Percentiles rank a stretch among this genome's conserved stretches.
phyloP scores from a whole-genome alignment of 2,797 vertebrate genomes.

The Sciaenops ocellatus region DNA sequence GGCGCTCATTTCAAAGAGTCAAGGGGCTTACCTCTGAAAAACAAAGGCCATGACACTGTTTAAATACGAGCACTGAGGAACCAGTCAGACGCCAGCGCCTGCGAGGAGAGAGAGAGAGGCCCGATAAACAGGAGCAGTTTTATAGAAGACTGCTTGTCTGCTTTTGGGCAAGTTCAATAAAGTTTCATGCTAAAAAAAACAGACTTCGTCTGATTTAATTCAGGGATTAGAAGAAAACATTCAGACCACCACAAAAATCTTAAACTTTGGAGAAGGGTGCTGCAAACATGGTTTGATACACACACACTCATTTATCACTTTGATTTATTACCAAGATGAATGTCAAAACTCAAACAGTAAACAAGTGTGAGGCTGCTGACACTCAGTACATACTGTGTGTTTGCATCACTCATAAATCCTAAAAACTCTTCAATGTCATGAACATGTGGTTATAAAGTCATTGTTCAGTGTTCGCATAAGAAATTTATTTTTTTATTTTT shows the following conservation, averaged over 20 bases:
- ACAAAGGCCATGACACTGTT: slow-evolving; percentile 73
- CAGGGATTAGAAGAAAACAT: not conserved
- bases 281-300: not conserved
- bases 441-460: not conserved
- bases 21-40: slow-evolving; percentile 64
- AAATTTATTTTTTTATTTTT: not conserved
- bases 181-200: not conserved
- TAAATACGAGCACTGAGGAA: slow-evolving; percentile 56
- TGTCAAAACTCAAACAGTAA: not conserved
- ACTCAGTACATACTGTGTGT: not conserved
- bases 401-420: not conserved
- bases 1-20: slow-evolving; percentile 74
- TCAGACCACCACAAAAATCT: not conserved
- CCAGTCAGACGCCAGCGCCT: slow-evolving; percentile 48
- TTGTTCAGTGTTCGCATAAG: not conserved
- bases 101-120: slow-evolving; percentile 32
- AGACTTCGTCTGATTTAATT: not conserved
- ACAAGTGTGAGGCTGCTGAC: not conserved
- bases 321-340: not conserved
- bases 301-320: not conserved
- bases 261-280: not conserved
- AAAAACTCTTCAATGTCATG: not conserved
- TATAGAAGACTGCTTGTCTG: slow-evolving; percentile 35
- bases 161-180: slow-evolving; percentile 9
- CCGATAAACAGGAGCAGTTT: slow-evolving; percentile 65